Evolutionary conservation across 2,888 invertebrate species (phyloP).

Genomic region (Tetragonula carbonaria): DNA sequence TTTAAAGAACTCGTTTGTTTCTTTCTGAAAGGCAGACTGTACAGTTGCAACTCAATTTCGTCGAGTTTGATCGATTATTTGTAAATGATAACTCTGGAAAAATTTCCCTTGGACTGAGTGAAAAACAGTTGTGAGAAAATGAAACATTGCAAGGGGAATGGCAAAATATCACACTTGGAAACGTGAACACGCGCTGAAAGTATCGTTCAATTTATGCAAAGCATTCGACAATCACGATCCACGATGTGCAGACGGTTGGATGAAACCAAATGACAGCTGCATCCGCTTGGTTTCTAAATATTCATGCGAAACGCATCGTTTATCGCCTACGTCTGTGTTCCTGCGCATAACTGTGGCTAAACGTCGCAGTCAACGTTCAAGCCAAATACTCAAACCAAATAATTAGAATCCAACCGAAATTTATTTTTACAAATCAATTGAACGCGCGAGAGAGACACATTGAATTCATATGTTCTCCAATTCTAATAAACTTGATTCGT

Average conservation of each 20-base stretch:
- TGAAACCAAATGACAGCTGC: constrained; percentile 2
- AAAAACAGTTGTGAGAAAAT: not conserved
- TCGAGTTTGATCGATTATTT: constrained; percentile 1
- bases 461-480: too few relatives aligned
- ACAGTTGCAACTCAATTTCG: not conserved
- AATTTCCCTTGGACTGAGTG: not conserved
- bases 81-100: not conserved
- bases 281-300: not conserved
- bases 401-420: not conserved
- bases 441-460: not conserved
- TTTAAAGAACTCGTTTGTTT: not conserved
- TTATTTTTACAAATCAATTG: too few relatives aligned
- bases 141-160: not conserved
- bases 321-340: not conserved
- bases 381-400: not conserved
- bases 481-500: too few relatives aligned
- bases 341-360: not conserved
- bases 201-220: constrained; percentile 6
- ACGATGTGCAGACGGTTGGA: constrained; percentile 5
- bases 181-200: not conserved
- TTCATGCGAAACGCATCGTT: not conserved
- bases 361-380: not conserved
- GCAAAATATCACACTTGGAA: not conserved
- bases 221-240: constrained; percentile 40
- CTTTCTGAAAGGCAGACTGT: not conserved